Conservation (phyloP, 2,888 invertebrate species). For the Cantharis nigra region DNA sequence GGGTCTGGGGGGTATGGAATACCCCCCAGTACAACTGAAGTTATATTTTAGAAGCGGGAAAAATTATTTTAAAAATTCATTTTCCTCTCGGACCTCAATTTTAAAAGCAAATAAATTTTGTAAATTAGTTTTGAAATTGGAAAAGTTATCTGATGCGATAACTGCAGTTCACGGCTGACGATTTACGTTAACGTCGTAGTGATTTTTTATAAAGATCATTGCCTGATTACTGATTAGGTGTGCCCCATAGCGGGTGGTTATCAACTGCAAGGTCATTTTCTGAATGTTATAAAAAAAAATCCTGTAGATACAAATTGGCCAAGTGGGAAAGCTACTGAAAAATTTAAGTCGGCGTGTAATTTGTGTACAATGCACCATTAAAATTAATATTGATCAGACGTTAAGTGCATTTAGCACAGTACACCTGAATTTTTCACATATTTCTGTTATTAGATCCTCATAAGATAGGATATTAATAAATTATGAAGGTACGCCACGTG, state of each 20-base stretch:
- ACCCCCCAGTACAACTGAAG: too few relatives aligned
- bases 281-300: not conserved
- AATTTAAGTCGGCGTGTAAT: not conserved
- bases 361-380: not conserved
- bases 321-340: not conserved
- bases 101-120: too few relatives aligned
- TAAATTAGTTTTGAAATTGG: not conserved
- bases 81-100: too few relatives aligned
- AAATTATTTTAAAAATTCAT: too few relatives aligned
- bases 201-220: not conserved
- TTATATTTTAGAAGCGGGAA: too few relatives aligned
- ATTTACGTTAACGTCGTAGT: not conserved
- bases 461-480: not conserved
- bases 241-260: not conserved
- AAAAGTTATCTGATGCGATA: not conserved
- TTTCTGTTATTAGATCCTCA: not conserved
- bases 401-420: conserved; percentile 10
- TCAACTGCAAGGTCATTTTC: not conserved
- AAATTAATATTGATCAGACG: not conserved
- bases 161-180: not conserved
- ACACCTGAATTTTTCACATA: conserved; percentile 18
- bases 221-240: not conserved
- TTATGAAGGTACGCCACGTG: conserved; percentile 12
- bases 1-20: too few relatives aligned
- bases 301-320: not conserved